Percentiles rank a stretch among this genome's conserved stretches.
Conservation (phyloP, 2,888 invertebrate species). For the Tenthredo livida region DNA sequence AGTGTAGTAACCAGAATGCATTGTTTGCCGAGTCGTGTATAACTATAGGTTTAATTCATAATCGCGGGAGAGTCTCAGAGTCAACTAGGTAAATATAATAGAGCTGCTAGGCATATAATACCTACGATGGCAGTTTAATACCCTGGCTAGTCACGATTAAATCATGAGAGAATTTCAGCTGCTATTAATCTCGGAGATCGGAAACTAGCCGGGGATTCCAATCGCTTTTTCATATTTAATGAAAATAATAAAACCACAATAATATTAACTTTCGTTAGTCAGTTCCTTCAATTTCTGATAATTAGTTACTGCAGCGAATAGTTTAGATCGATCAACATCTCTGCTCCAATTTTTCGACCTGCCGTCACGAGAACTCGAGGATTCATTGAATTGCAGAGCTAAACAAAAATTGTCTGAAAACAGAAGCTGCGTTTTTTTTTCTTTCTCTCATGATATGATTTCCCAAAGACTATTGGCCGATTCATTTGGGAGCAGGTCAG, state of each 20-base stretch:
- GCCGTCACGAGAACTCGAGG: no score
- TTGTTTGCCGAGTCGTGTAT: constrained; percentile 37
- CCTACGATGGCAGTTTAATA: constrained; percentile 7
- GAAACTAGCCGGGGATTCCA: neutral
- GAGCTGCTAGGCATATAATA: neutral
- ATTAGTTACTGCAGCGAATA: neutral
- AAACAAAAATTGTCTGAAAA: neutral
- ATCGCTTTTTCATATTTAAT: neutral
- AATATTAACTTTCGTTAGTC: neutral
- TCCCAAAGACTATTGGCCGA: neutral
- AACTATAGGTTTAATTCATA: constrained; percentile 29
- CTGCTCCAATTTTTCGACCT: no score
- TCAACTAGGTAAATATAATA: constrained; percentile 41
- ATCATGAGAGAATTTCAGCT: constrained; percentile 9
- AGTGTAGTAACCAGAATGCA: constrained; percentile 44
- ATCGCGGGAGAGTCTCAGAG: constrained; percentile 20
- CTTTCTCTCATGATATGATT: neutral
- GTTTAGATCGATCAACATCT: no score
- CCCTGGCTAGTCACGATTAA: constrained; percentile 21
- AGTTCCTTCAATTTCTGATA: neutral
- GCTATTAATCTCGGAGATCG: constrained; percentile 2
- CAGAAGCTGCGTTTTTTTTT: neutral
- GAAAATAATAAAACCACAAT: neutral
- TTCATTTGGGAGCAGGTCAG: neutral
- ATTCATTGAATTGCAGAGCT: neutral